These are phyloP conservation scores for Lysiphlebus fabarum DNA, from an alignment of 1,140 invertebrate species.

Conservation along the genomic window DNA sequence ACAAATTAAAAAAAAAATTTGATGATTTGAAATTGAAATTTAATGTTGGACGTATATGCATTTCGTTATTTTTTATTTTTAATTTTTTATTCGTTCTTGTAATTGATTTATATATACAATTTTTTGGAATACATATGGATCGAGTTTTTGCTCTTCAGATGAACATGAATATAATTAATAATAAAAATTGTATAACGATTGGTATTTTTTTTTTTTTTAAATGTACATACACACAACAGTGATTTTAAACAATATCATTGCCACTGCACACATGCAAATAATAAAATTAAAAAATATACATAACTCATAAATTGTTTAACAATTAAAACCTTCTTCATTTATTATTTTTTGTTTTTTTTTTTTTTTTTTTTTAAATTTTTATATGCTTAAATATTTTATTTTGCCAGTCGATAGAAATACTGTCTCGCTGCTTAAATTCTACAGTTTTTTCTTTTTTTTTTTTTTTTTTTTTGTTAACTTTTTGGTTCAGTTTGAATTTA, in stretches of 20 bases:
- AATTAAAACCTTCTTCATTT: constrained; percentile 48
- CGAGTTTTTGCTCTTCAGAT: background rate
- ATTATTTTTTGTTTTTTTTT: constrained; percentile 13
- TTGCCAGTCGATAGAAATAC: constrained; percentile 49
- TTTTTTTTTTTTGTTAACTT: background rate
- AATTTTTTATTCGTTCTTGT: no score
- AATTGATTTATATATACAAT: no score
- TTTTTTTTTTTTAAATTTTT: constrained; percentile 13
- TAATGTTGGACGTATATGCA: no score
- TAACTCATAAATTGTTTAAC: constrained; percentile 46
- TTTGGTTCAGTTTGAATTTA: constrained; percentile 6
- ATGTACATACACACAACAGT: constrained; percentile 38
- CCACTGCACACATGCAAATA: constrained; percentile 51
- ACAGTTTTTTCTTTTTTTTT: constrained; percentile 27
- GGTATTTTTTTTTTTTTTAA: constrained; percentile 8
- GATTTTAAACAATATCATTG: constrained; percentile 39
- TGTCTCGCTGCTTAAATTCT: constrained; percentile 48
- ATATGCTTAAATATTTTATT: constrained; percentile 17
- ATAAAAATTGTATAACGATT: constrained; percentile 22
- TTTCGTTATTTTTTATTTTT: no score
- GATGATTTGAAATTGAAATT: background rate
- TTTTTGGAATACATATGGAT: no score
- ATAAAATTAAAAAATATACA: constrained; percentile 21
- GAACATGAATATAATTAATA: constrained; percentile 19
- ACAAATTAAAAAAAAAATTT: background rate